Base-by-base conservation (phyloP, 2,888 invertebrate genomes). In the Heliconius ismenius region DNA sequence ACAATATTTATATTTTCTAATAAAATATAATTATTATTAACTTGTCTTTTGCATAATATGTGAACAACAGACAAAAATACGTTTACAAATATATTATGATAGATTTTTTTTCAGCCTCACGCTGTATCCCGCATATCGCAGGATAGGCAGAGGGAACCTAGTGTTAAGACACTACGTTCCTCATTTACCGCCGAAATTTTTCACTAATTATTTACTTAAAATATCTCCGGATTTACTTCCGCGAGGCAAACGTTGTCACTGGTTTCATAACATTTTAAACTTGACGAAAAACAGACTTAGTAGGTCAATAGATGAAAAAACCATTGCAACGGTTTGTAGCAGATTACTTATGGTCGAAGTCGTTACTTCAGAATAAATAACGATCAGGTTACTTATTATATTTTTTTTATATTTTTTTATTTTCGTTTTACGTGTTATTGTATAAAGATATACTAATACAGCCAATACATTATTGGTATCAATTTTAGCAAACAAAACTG, bases 201-300 rank as follows among this genome's bases (percentile, higher is more conserved):
- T n/a, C 18, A 13, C 0, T 21, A 49, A 21, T 0, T 24, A 67
- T 67, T 39, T 15, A 43, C 10, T 67, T 39, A 7, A 15, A 67
- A 24, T 67, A 67, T n/a, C 15, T 0, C 28, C 0, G 15, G n/a
- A 36, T 32, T 70, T n/a, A 70, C 32, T 70, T 70, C 70, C 54
- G 58, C n/a, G 58, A 70, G n/a, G 70, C 58, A 70, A 70, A 32
- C 54, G 13, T 58, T 36, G 58, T 36, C 70, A 70, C 9, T 4
- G 24, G 36, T 70, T 70, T 70, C 70, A 58, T 70, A 70, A 70
- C 58, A 58, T 58, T 58, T 15, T 58, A 58, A 70, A 32, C n/a
- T 32, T 70, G n/a, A 69, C n/a, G 54, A 58, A 70, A 70, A 70
- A 32, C 58, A 3, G 1, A 32, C 24, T 70, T 36, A 58, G 58